These are phyloP conservation scores for Rutpela maculata DNA, from an alignment of 2,888 invertebrate species.

Conservation along the genomic window DNA sequence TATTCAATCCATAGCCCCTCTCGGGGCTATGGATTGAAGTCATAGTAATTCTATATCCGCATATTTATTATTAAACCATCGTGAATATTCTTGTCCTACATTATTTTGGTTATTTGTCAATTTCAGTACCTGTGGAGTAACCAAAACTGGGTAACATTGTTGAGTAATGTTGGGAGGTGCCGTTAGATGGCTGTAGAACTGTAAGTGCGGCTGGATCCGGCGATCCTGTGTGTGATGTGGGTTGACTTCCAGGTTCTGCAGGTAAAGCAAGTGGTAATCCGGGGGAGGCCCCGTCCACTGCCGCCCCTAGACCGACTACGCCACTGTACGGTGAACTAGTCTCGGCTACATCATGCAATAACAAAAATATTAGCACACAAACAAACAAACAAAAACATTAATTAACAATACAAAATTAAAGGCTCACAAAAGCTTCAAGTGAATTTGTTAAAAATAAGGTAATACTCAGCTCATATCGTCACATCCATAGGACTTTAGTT, in stretches of 20 bases:
- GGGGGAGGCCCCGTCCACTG: constrained; percentile 74
- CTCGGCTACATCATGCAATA: constrained; percentile 70
- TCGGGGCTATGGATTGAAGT: no score
- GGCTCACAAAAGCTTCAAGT: constrained; percentile 8
- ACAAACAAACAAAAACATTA: constrained; percentile 57
- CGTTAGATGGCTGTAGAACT: constrained; percentile 79
- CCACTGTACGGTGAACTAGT: constrained; percentile 74
- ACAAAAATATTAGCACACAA: constrained; percentile 67
- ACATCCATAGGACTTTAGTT: no score
- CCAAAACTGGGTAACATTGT: constrained; percentile 83
- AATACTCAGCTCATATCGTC: neutral
- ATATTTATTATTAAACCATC: no score
- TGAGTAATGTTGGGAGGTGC: constrained; percentile 77
- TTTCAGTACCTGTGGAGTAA: constrained; percentile 78
- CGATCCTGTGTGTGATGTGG: constrained; percentile 75
- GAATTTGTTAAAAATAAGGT: neutral
- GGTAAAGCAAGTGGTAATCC: constrained; percentile 74
- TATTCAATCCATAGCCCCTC: no score
- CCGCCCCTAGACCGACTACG: constrained; percentile 71
- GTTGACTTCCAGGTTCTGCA: constrained; percentile 72
- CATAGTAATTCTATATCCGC: no score
- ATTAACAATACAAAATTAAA: constrained; percentile 1
- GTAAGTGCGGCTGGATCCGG: constrained; percentile 73
- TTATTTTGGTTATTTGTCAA: neutral
- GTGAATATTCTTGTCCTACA: neutral